phyloP scores from a whole-genome alignment of 2,888 invertebrate species.

The Netelia inedita region DNA sequence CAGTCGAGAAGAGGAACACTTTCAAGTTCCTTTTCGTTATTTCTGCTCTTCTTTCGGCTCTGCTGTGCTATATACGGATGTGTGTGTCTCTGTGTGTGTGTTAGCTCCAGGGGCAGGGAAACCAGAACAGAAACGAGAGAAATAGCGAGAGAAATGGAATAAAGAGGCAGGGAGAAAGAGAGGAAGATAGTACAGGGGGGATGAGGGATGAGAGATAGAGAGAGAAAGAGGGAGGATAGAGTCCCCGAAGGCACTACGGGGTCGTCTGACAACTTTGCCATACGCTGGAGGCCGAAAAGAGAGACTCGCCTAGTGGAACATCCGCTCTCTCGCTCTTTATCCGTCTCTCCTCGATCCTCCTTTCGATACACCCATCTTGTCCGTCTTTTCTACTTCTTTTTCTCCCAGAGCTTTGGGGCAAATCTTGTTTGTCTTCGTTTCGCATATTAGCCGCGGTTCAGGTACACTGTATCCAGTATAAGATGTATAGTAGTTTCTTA shows the following conservation, averaged over 20 bases:
- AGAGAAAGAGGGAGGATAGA: conserved; percentile 7
- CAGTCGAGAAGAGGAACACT: conserved; percentile 48
- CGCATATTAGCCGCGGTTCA: conserved; percentile 37
- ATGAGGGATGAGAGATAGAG: not conserved
- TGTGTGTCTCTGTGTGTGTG: conserved; percentile 18
- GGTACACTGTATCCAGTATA: not conserved
- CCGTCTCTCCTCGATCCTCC: not conserved
- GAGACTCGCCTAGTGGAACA: conserved; percentile 19
- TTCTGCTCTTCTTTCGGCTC: conserved; percentile 20
- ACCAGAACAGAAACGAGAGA: conserved; percentile 7
- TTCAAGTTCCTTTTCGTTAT: conserved; percentile 37
- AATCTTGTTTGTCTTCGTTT: conserved; percentile 52
- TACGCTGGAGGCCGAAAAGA: conserved; percentile 51
- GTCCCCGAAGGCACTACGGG: conserved; percentile 52
- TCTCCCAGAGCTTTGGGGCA: conserved; percentile 7
- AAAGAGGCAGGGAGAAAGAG: not conserved
- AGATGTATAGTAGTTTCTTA: not conserved
- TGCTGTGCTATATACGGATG: not conserved
- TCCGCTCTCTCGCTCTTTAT: not conserved
- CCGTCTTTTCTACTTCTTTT: not conserved
- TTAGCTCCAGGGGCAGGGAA: conserved; percentile 19
- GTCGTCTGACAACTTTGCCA: conserved; percentile 54
- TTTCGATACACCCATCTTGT: not conserved
- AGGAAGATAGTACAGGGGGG: conserved; percentile 32
- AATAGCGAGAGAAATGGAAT: not conserved